These are phyloP conservation scores for Pseudomyrmex dendroicus DNA, from an alignment of 1,140 invertebrate species.

Conservation along the genomic window DNA sequence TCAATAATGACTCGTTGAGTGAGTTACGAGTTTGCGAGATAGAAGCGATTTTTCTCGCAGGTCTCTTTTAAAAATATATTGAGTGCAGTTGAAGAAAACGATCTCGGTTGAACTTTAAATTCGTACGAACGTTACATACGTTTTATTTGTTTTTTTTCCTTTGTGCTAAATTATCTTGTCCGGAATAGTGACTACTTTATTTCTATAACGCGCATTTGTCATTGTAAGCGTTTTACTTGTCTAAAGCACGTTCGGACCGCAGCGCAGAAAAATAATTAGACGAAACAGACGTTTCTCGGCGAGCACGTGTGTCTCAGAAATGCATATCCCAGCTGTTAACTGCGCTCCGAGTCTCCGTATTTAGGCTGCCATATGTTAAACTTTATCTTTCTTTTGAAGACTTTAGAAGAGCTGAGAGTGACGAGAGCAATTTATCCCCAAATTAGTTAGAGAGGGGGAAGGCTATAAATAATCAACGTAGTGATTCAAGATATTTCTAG, in stretches of 20 bases:
- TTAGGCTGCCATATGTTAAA: slow-evolving; percentile 63
- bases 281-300: slow-evolving; percentile 51
- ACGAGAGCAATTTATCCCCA: slow-evolving; percentile 43
- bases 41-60: not conserved
- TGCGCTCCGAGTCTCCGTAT: slow-evolving; percentile 47
- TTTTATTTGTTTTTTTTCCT: not conserved
- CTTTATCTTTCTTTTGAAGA: slow-evolving; percentile 51
- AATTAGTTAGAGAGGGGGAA: slow-evolving; percentile 22
- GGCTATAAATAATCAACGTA: slow-evolving; percentile 23
- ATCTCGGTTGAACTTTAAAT: not conserved
- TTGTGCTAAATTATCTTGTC: not conserved
- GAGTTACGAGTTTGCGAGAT: not conserved
- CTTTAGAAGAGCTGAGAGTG: not conserved
- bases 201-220: slow-evolving; percentile 22
- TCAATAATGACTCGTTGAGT: slow-evolving; percentile 35
- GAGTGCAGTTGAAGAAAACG: slow-evolving; percentile 4
- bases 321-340: slow-evolving; percentile 61
- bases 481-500: slow-evolving; percentile 39
- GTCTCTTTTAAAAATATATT: no score
- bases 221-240: slow-evolving; percentile 28
- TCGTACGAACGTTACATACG: not conserved
- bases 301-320: slow-evolving; percentile 60
- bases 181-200: not conserved
- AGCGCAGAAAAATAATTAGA: slow-evolving; percentile 65
- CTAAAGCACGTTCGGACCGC: slow-evolving; percentile 7